These are phyloP conservation scores for Procambarus clarkii DNA, from an alignment of 1,140 invertebrate species.

Conservation along the genomic window DNA sequence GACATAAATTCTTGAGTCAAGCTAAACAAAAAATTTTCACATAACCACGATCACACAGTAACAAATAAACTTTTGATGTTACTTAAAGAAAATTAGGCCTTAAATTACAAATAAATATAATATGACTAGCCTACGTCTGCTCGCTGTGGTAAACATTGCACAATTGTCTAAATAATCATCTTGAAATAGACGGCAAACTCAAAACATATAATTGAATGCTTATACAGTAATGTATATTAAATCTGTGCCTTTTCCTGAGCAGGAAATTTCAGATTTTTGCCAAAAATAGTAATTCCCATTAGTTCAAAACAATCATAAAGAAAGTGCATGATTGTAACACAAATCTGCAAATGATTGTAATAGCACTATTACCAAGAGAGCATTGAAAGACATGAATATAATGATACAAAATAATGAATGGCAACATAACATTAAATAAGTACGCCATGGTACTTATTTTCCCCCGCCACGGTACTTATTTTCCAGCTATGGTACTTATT, in stretches of 20 bases:
- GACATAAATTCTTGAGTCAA: not conserved
- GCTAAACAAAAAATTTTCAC: not conserved
- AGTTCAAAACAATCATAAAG: no score
- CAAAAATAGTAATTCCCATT: no score
- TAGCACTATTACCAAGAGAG: constrained; percentile 15
- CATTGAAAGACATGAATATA: not conserved
- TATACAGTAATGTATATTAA: no score
- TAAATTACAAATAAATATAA: constrained; percentile 17
- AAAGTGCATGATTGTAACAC: not conserved
- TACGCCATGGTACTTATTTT: not conserved
- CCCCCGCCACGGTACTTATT: not conserved
- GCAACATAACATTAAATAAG: not conserved
- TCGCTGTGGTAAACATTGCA: constrained; percentile 17
- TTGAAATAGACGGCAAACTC: not conserved
- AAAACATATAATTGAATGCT: no score
- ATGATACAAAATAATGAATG: not conserved
- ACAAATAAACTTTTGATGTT: constrained; percentile 13
- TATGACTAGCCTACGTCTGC: constrained; percentile 5
- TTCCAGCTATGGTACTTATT: no score
- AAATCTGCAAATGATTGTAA: not conserved
- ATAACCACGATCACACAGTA: not conserved
- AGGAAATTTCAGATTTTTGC: no score
- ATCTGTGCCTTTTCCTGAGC: no score
- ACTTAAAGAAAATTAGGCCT: not conserved
- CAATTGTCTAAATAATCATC: not conserved